Percentiles rank a stretch among this genome's conserved stretches.
Evolutionary conservation across 2,888 invertebrate genomes (phyloP).

Genomic region (Eudasyphora cyanicolor): DNA sequence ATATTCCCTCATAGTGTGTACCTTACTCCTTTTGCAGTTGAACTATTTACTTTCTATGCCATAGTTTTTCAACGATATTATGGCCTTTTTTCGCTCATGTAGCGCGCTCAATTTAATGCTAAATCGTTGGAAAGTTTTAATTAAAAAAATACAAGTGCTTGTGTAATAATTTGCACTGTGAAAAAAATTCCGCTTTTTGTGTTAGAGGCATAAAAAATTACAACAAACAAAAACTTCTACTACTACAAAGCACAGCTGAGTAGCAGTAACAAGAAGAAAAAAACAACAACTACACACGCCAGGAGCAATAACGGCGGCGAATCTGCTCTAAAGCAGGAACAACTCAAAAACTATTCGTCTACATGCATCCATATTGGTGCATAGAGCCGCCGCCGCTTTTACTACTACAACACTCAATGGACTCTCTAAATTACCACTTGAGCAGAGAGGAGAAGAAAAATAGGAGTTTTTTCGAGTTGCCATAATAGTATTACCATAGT

Average conservation of each 20-base stretch:
- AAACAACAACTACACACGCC: not conserved
- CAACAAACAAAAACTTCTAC: conserved; percentile 8
- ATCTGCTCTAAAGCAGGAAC: not conserved
- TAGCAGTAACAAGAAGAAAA: not conserved
- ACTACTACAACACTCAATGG: no score
- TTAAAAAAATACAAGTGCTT: conserved; percentile 59
- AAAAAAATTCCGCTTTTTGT: conserved; percentile 38
- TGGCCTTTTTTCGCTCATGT: conserved; percentile 19
- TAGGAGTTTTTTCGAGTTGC: conserved; percentile 19
- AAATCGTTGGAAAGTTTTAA: conserved; percentile 64
- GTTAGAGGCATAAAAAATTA: conserved; percentile 46
- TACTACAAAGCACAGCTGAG: not conserved
- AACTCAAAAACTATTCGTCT: not conserved
- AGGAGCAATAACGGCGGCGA: not conserved
- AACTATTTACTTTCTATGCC: conserved; percentile 35
- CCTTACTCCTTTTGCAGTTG: conserved; percentile 31
- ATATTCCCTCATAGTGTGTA: conserved; percentile 12
- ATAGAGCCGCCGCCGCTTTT: no score
- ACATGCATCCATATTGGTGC: not conserved
- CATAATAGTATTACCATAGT: conserved; percentile 51
- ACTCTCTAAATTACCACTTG: conserved; percentile 61
- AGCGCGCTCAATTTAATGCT: conserved; percentile 59
- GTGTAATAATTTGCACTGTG: conserved; percentile 49
- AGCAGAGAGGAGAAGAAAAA: conserved; percentile 42
- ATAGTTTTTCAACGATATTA: conserved; percentile 31